Percentiles rank a stretch among this genome's conserved stretches.
phyloP scores from a whole-genome alignment of 2,888 invertebrate species.

The Chydorus sphaericus region DNA sequence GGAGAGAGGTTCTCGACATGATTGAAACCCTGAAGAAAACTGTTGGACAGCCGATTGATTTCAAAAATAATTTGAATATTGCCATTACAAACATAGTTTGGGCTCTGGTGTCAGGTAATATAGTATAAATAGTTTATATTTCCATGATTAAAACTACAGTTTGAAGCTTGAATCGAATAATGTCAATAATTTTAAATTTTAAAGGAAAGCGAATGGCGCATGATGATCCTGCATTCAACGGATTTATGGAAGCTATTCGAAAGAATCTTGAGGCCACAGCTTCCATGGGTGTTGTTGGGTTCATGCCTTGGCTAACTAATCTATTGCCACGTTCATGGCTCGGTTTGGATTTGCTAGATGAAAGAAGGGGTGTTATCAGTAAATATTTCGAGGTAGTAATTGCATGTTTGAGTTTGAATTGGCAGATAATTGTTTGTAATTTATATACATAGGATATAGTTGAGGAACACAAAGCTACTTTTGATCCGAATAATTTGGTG shows the following conservation, averaged over 20 bases:
- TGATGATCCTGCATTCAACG: background rate
- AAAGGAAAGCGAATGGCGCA: background rate
- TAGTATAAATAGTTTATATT: background rate
- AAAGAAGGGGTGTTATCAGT: background rate
- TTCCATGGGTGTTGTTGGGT: background rate
- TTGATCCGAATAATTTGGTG: background rate
- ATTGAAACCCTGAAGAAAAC: background rate
- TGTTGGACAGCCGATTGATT: slow-evolving; percentile 1
- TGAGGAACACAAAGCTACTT: background rate
- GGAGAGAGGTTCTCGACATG: background rate
- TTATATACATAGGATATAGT: background rate
- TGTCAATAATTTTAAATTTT: too few relatives aligned
- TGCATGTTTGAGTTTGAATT: too few relatives aligned
- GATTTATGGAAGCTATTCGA: background rate
- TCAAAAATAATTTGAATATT: too few relatives aligned
- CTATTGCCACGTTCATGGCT: background rate
- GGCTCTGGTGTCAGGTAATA: slow-evolving; percentile 2
- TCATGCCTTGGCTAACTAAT: slow-evolving; percentile 1
- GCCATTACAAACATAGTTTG: background rate
- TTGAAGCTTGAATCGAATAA: too few relatives aligned
- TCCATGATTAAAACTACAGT: too few relatives aligned
- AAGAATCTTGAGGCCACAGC: background rate
- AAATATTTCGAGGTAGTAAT: background rate
- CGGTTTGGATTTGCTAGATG: background rate
- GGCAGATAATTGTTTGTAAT: too few relatives aligned